Conservation (phyloP, 2,888 invertebrate genomes). For the Leptinotarsa tumamoca region DNA sequence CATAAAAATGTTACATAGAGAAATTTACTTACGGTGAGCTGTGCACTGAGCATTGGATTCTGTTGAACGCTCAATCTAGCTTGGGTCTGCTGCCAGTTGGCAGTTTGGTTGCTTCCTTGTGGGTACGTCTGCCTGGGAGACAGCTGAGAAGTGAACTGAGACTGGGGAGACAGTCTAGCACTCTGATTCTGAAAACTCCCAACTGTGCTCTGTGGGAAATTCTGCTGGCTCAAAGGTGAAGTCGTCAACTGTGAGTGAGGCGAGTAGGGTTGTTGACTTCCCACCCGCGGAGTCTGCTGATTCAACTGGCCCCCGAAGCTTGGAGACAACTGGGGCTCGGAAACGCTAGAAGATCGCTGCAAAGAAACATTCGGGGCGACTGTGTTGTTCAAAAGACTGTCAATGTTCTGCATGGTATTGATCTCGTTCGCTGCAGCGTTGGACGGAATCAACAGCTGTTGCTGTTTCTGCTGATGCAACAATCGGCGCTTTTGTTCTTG, state of each 20-base stretch:
- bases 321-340: slow-evolving; percentile 73
- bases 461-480: slow-evolving; percentile 83
- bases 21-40: slow-evolving; percentile 76
- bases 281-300: slow-evolving; percentile 53
- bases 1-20: background rate
- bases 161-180: slow-evolving; percentile 71
- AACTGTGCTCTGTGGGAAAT: slow-evolving; percentile 60
- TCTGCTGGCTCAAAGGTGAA: slow-evolving; percentile 64
- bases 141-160: slow-evolving; percentile 70
- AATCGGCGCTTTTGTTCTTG: slow-evolving; percentile 77
- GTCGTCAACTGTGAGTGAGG: slow-evolving; percentile 67
- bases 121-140: slow-evolving; percentile 68
- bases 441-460: slow-evolving; percentile 84
- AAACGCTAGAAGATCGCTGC: slow-evolving; percentile 74
- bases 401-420: slow-evolving; percentile 77
- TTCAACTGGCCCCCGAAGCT: slow-evolving; percentile 59
- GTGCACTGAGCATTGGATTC: slow-evolving; percentile 91
- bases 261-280: slow-evolving; percentile 64
- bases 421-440: slow-evolving; percentile 72
- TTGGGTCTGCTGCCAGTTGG: slow-evolving; percentile 65
- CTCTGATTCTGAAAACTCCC: slow-evolving; percentile 63
- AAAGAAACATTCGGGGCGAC: slow-evolving; percentile 91
- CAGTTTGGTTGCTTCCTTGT: slow-evolving; percentile 53
- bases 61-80: slow-evolving; percentile 78
- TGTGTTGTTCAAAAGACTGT: slow-evolving; percentile 85